These are phyloP conservation scores for Cricetomys ansorgei DNA, from an alignment of 2,113 vertebrate species.

Conservation along the genomic window DNA sequence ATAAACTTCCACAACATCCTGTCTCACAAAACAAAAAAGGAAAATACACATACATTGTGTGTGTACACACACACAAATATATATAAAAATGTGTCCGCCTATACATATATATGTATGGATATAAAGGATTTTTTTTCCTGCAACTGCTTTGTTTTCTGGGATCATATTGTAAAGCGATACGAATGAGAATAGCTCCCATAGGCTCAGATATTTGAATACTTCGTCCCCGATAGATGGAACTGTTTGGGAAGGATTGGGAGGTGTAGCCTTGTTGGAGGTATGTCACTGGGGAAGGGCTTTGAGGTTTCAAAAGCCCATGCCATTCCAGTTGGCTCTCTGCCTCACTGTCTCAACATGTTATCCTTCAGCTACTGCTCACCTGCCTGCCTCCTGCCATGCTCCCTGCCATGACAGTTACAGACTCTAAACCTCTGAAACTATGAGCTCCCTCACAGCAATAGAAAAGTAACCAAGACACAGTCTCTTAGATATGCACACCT, in stretches of 20 bases:
- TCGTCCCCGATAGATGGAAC: neutral
- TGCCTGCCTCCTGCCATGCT: neutral
- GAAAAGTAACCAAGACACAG: neutral
- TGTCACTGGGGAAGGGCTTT: neutral
- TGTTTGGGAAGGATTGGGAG: neutral
- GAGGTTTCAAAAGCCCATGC: neutral
- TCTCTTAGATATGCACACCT: neutral
- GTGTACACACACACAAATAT: neutral
- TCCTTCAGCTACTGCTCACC: neutral
- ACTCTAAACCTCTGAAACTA: neutral
- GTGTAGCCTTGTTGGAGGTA: neutral
- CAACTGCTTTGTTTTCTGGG: neutral
- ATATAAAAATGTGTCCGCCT: neutral
- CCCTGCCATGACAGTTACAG: neutral
- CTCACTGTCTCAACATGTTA: neutral
- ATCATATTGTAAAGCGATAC: neutral
- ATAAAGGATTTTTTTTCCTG: neutral
- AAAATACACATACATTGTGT: neutral
- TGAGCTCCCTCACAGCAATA: neutral
- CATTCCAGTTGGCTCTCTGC: neutral
- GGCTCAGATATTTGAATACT: neutral
- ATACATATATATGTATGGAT: neutral
- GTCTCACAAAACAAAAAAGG: neutral
- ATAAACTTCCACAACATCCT: too few species aligned
- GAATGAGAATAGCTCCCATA: neutral